These are phyloP conservation scores for Mastacembelus armatus DNA, from an alignment of 2,797 vertebrate species.

Conservation along the genomic window DNA sequence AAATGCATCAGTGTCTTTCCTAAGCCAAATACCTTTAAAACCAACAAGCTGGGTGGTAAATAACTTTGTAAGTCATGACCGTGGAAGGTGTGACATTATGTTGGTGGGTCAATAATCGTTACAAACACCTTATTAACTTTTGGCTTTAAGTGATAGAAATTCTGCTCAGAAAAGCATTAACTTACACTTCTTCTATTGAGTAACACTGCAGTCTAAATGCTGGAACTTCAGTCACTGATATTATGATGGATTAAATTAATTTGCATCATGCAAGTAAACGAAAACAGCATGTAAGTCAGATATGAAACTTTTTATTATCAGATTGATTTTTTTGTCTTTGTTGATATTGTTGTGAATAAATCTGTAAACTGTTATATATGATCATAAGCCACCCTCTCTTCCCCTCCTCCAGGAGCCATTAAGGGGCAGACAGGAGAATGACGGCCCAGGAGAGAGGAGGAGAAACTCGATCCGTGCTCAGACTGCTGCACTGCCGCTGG, in stretches of 20 bases:
- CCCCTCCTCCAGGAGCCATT: conserved; percentile 80
- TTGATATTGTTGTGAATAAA: conserved; percentile 1
- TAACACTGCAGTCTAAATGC: no score
- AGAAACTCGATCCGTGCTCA: conserved; percentile 82
- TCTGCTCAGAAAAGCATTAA: not conserved
- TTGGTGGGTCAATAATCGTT: conserved; percentile 2
- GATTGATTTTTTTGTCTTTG: not conserved
- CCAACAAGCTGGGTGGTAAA: conserved; percentile 3
- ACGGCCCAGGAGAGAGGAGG: conserved; percentile 80
- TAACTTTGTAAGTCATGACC: no score
- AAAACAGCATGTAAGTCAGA: no score
- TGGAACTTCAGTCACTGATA: no score
- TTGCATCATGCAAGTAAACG: no score
- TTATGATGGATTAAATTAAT: no score
- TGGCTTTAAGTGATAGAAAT: not conserved
- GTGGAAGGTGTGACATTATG: not conserved
- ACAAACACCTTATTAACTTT: conserved; percentile 1
- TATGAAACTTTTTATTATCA: conserved; percentile 17
- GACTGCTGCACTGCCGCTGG: conserved; percentile 82
- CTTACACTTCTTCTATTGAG: not conserved
- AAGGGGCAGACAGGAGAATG: conserved; percentile 80
- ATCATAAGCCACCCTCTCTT: conserved; percentile 49
- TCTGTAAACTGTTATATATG: conserved; percentile 32
- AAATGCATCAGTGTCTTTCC: not conserved
- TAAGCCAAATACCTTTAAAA: not conserved